Evolutionary conservation across 2,888 invertebrate genomes (phyloP), one percentile per base, ranked within the genome.

Genomic region (Phyto melanocephala): DNA sequence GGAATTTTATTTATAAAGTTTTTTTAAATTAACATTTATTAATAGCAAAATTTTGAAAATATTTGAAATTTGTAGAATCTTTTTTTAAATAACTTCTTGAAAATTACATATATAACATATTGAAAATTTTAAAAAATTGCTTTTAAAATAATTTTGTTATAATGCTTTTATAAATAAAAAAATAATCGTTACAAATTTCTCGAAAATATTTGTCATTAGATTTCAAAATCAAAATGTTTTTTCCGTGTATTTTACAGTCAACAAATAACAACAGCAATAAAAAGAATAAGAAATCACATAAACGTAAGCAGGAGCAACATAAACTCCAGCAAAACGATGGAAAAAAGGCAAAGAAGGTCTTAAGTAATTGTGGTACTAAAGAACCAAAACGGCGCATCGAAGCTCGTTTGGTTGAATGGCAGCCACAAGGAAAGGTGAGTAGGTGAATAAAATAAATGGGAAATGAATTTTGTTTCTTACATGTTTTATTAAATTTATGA

Each of bases 371-470:
- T 85, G 93, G 93, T n/a, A 93, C 93, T 1, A 91, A 92, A 76
- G 93, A 93, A 88, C 92, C 92, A 80, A 91, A 92, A 88, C 89
- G 91, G 87, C 88, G 92, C 87, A 92, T 92, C 87, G 92, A 92
- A 87, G 89, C 92, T 87, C 90, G 93, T 87, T 91, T 94, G 85
- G 82, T 82, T 7, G 93, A 95, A 92, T 94, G 94, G 95, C 93
- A 93, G 90, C 85, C 91, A 86, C 88, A 93, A 92, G 90, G 91
- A 86, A 91, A 91, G 87, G 90, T 90, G 81, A 83, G 81, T 78
- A 70, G 47, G 71, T 62, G 79, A 45, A 58, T 24, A 15, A 65
- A 28, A 37, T 68, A 17, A 35, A 33, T 47, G 17, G n/a, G n/a
- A 33, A n/a, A 5, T 28, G 50, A 56, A 47, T 68, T 58, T 11